Evolutionary conservation across 2,888 invertebrate species (phyloP), one percentile per base, ranked within the genome.

Genomic region (Eristalinus aeneus): DNA sequence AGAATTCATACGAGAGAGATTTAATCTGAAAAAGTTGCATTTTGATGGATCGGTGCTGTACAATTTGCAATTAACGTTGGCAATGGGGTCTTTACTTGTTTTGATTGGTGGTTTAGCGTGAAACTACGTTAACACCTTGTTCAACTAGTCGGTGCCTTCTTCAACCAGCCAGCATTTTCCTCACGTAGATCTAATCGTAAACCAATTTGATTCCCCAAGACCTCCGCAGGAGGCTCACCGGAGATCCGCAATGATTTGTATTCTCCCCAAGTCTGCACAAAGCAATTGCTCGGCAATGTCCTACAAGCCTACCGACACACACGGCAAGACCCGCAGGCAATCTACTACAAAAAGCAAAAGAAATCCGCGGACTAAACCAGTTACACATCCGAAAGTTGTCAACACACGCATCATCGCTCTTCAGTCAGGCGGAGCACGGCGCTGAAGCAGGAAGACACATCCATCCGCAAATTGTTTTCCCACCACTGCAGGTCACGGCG

Each of bases 291-390:
- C 58, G 67, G 36, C 16, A 65, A 54, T 58, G 46, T 31, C 54
- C n/a, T 67, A 71, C 75, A 60, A 60, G 64, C 8, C 56, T 34
- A 75, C 65, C 67, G 31, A 75, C 65, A 72, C 61, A 75, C 71
- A 58, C 75, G 67, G 2, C n/a, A 60, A 36, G 61, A 71, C 11
- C 23, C 9, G 5, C 2, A 5, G 27, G 27, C 27, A 3, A 27
- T 27, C 27, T 27, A 3, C 27, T 27, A 27, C 27, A 5, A 27
- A 27, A 27, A 27, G 5, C 2, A 64, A 23, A 46, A 53, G 46
- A 53, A 2, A 58, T 4, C 11, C 27, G 6, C 22, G 23, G 11
- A 34, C 1, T 10, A 56, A 61, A 61, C 61, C 61, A 61, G 61
- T 61, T 61, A 12, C 31, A 61, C 61, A 31, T 61, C 61, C 61